A percentile compares a stretch with the other conserved stretches of the same genome.
Evolutionary conservation across 2,888 invertebrate genomes (phyloP).

Genomic region (Brenthis ino): DNA sequence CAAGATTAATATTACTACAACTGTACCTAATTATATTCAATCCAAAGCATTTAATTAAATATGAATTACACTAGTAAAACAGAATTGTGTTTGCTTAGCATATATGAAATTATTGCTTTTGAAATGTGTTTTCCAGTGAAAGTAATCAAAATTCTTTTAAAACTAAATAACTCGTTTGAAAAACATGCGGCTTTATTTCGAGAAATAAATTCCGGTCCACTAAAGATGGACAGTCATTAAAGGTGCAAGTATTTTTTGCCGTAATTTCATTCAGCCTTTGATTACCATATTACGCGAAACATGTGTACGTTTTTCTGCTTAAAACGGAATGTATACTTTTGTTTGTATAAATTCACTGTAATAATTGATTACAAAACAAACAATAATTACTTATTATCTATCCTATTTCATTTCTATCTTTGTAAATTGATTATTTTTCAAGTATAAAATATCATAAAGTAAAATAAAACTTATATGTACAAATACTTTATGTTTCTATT

Average conservation of each 20-base stretch:
- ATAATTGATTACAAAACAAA: not conserved
- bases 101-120: not conserved
- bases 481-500: not conserved
- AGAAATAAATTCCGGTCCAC: slow-evolving; percentile 1
- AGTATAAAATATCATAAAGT: too few relatives aligned
- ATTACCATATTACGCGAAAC: slow-evolving; percentile 1
- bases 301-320: not conserved
- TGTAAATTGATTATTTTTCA: not conserved
- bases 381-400: slow-evolving; percentile 30
- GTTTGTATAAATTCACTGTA: too few relatives aligned
- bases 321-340: too few relatives aligned
- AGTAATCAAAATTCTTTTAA: slow-evolving; percentile 18
- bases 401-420: not conserved
- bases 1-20: too few relatives aligned
- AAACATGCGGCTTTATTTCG: not conserved
- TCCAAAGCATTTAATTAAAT: not conserved
- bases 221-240: slow-evolving; percentile 15
- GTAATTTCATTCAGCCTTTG: slow-evolving; percentile 17
- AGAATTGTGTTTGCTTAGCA: not conserved
- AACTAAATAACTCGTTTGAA: slow-evolving; percentile 8
- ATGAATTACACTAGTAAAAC: not conserved
- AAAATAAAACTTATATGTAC: not conserved
- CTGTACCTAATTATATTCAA: too few relatives aligned
- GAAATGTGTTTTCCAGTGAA: not conserved
- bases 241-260: slow-evolving; percentile 17